Conservation (phyloP, 2,113 vertebrate genomes). For the Cebidichthys violaceus region DNA sequence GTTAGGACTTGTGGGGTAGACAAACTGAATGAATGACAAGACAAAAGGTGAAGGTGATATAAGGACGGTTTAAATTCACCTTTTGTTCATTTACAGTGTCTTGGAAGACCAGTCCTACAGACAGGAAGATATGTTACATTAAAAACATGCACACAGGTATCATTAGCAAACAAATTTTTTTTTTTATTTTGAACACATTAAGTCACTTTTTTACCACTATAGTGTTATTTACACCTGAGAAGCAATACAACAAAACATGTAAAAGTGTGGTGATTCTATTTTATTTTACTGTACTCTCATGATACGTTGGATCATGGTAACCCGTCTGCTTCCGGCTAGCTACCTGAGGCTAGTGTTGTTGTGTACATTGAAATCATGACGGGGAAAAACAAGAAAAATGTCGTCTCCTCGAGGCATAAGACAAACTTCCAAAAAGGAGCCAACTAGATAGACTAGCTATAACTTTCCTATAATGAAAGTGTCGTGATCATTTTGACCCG, state of each 20-base stretch:
- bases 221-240: background rate
- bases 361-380: too few relatives aligned
- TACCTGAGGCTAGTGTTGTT: too few relatives aligned
- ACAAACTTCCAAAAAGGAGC: background rate
- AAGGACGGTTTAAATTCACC: slow-evolving; percentile 52
- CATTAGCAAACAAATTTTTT: background rate
- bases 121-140: background rate
- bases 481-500: background rate
- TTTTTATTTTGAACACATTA: background rate
- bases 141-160: background rate
- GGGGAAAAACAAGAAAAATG: too few relatives aligned
- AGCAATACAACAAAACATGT: background rate
- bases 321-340: too few relatives aligned
- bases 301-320: too few relatives aligned
- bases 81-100: slow-evolving; percentile 57
- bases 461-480: background rate
- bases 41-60: background rate
- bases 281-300: too few relatives aligned
- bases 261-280: background rate
- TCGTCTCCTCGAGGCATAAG: too few relatives aligned
- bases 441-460: too few relatives aligned
- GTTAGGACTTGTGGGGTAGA: background rate
- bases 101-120: slow-evolving; percentile 76
- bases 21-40: background rate
- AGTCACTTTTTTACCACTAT: too few relatives aligned